Evolutionary conservation across 2,888 invertebrate species (phyloP), one percentile per base, ranked within the genome.

Genomic region (Limenitis camilla): DNA sequence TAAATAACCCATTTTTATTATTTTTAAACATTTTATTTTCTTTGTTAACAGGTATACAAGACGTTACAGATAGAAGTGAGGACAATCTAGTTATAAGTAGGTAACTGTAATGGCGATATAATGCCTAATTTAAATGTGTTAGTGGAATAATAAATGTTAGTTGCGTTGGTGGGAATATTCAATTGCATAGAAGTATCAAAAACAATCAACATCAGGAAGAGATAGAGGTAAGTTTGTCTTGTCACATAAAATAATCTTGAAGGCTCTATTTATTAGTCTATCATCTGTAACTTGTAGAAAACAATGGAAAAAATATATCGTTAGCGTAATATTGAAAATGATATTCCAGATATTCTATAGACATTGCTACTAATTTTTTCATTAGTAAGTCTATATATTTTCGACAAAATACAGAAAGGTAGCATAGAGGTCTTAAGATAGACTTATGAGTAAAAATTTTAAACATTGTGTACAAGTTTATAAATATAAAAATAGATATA

Each of bases 31-130:
- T 35, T 32, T 43, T 27, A 48, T 59, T 38, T 66, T 62, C 53
- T 57, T 62, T 80, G 74, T 74, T 72, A 60, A 49, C 78, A 81
- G 79, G 64, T 76, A 64, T 60, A 55, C 58, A 64, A 40, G 46
- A 58, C 47, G 51, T 61, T 60, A 54, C 68, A 65, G 69, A 68
- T 46, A 53, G 69, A 76, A 78, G 79, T 79, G 81, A 81, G 74
- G 60, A 68, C 77, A 71, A 68, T 72, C 71, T 77, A 79, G 74
- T 72, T 72, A 56, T 78, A 76, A 75, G 70, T 78, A 76, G 74
- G 70, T 58, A 71, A 71, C 66, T 63, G 68, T 78, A 78, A 74
- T 72, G 72, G 74, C 75, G 72, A 62, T 74, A 70, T 72, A 66
- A 65, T 65, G 68, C 65, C 63, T 65, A 61, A 72, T 65, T 57